Base-by-base conservation (phyloP, 2,113 vertebrate species). In the Cynoglossus semilaevis region DNA sequence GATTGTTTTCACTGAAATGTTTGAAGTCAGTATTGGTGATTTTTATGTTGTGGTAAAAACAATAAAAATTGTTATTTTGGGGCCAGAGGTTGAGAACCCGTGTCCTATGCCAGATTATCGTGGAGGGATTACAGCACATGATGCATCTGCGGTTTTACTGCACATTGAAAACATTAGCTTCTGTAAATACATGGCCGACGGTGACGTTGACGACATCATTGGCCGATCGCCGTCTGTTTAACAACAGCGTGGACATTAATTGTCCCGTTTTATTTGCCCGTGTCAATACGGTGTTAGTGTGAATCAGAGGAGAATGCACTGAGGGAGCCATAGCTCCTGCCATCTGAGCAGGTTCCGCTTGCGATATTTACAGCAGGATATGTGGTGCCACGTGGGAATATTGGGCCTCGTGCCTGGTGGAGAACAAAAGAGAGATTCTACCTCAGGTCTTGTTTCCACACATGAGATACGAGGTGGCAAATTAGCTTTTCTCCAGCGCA, bases 341-440 rank as follows among this genome's bases (percentile, higher is more conserved):
- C 37, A 43, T 61, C 70, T 50, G 63, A 77, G 45, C n/a, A 43
- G 63, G 12, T 13, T 73, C 49, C 63, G 60, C 22, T 4, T 6
- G 22, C 64, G 68, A 54, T 72, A 45, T 51, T 53, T 68, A 50
- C 71, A 41, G 58, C 44, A 29, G 41, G 37, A 56, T 62, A 76
- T 75, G 65, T 72, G 69, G 17, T 5, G 9, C 68, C 69, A 8
- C 4, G 16, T 58, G 74, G 83, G 65, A 83, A 65, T 79, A 69
- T 65, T 53, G 48, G 15, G 56, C 66, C 70, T 51, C 68, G 14
- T 56, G 64, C 70, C 65, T 67, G 52, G 53, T 67, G 51, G n/a
- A 62, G 65, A 79, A 83, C 76, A 80, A 78, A 82, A 80, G 67
- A 35, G 22, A 14, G 48, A 54, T 69, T 9, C 56, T 58, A 55